These are phyloP conservation scores for Donacobius atricapilla DNA, from an alignment of 2,113 vertebrate species.

Conservation along the genomic window DNA sequence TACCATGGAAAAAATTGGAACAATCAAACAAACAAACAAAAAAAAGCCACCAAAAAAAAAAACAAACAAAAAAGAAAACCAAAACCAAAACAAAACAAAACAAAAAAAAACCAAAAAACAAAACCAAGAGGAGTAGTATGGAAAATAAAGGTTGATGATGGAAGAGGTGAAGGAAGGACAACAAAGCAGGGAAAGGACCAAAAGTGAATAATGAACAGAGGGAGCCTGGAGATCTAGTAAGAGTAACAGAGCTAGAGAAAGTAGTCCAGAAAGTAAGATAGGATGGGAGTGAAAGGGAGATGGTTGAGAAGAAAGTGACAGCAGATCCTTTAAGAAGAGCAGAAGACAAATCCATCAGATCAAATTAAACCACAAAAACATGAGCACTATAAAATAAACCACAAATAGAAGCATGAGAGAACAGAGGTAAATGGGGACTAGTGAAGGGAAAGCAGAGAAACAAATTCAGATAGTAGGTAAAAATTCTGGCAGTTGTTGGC, in stretches of 20 bases:
- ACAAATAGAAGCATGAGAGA: not conserved
- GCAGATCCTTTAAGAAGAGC: not conserved
- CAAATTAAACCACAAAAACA: not conserved
- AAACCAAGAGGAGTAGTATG: not conserved
- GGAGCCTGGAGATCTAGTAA: not conserved
- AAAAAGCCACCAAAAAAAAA: not conserved
- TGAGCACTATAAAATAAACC: not conserved
- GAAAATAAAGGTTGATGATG: not conserved
- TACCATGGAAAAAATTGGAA: not conserved
- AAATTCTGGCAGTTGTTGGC: not conserved
- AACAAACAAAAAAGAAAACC: too few relatives aligned
- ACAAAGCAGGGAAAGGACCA: not conserved
- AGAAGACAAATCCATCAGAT: not conserved
- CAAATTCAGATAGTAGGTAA: not conserved
- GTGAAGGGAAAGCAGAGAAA: not conserved
- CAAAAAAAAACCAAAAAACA: too few relatives aligned
- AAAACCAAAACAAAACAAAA: too few relatives aligned
- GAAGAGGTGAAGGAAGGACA: not conserved
- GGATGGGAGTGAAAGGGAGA: not conserved
- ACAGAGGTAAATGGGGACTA: not conserved
- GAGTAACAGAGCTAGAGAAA: not conserved
- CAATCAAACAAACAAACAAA: not conserved
- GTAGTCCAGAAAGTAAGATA: not conserved
- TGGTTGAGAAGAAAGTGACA: not conserved
- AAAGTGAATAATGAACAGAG: not conserved